Conservation (phyloP, 2,113 vertebrate genomes). For the Malaclemys terrapin region DNA sequence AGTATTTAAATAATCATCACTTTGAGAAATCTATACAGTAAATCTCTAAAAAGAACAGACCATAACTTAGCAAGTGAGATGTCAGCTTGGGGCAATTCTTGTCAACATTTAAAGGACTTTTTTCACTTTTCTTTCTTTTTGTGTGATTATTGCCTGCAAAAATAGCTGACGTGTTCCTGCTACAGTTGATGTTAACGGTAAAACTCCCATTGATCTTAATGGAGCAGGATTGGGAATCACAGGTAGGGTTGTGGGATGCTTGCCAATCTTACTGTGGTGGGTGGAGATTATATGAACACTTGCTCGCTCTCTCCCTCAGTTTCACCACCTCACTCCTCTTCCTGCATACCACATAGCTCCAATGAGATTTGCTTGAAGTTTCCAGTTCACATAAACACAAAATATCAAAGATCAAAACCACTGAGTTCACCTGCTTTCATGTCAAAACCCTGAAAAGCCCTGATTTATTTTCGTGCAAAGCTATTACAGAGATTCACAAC, state of each 20-base stretch:
- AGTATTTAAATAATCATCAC: conserved; percentile 19
- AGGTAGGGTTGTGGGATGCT: not conserved
- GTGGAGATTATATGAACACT: not conserved
- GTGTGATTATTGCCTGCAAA: not conserved
- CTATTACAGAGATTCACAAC: rapidly evolving
- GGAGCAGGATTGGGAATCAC: not conserved
- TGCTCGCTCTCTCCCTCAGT: not conserved
- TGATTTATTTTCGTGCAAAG: not conserved
- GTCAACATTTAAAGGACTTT: not conserved
- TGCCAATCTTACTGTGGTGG: rapidly evolving
- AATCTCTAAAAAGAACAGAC: conserved; percentile 6
- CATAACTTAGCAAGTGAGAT: conserved; percentile 7
- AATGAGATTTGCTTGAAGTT: not conserved
- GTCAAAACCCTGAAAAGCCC: not conserved
- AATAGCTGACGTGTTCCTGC: not conserved
- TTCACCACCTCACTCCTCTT: not conserved
- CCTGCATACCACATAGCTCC: not conserved
- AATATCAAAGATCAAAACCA: not conserved
- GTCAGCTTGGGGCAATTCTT: not conserved
- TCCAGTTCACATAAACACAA: not conserved
- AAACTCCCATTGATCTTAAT: not conserved
- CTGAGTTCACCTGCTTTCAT: not conserved
- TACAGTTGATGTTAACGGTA: not conserved
- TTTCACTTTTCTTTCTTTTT: not conserved
- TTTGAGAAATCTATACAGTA: conserved; percentile 1